These are phyloP conservation scores for Agrochola lychnidis DNA, from an alignment of 2,888 invertebrate species.

Conservation along the genomic window DNA sequence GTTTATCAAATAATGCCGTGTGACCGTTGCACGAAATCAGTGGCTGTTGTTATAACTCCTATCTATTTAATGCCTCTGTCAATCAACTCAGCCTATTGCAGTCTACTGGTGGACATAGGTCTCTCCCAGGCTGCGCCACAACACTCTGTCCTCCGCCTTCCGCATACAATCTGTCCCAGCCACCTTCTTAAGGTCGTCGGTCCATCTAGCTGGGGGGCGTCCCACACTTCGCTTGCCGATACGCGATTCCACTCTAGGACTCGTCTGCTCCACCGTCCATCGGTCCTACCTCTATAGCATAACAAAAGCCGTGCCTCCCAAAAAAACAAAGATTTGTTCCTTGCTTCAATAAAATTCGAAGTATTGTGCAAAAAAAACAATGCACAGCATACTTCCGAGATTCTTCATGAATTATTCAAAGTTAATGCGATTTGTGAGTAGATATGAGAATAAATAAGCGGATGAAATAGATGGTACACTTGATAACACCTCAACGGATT, in stretches of 20 bases:
- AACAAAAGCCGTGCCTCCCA: no score
- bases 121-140: no score
- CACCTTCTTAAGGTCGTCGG: no score
- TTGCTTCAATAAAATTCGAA: conserved; percentile 34
- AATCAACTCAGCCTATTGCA: no score
- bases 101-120: no score
- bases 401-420: conserved; percentile 62
- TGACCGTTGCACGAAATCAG: conserved; percentile 1
- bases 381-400: conserved; percentile 61
- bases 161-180: no score
- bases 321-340: conserved; percentile 5
- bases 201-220: no score
- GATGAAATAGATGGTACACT: conserved; percentile 50
- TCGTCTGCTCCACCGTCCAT: no score
- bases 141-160: no score
- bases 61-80: not conserved
- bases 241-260: no score
- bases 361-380: conserved; percentile 58
- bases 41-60: not conserved
- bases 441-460: conserved; percentile 44
- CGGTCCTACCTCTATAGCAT: no score
- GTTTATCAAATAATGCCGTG: not conserved
- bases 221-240: no score
- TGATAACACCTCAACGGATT: conserved; percentile 36
- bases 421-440: conserved; percentile 47